A percentile compares a stretch with the other conserved stretches of the same genome.
These are phyloP conservation scores for Tangara arthus DNA, from an alignment of 2,797 vertebrate genomes.

Conservation along the genomic window DNA sequence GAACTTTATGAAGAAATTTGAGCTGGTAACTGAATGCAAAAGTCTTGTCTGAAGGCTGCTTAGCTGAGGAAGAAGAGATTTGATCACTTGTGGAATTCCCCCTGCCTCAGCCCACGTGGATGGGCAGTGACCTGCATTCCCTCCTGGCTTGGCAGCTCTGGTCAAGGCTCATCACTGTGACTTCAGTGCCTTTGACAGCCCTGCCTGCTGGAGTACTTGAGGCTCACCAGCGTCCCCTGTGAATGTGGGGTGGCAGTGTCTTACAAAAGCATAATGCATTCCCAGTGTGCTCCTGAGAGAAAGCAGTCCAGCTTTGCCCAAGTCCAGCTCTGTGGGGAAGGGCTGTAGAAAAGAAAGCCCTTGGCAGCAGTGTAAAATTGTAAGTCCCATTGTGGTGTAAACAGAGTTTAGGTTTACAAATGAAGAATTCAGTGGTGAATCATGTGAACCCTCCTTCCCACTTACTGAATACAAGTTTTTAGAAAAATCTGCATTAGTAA, in stretches of 20 bases:
- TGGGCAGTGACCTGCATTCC: background rate
- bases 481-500: background rate
- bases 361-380: fast-evolving
- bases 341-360: background rate
- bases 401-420: background rate
- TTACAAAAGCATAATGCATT: background rate
- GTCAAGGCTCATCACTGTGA: fast-evolving
- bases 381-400: background rate
- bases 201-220: background rate
- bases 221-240: background rate
- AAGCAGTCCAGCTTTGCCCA: background rate
- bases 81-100: background rate
- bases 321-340: background rate
- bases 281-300: background rate
- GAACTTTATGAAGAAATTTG: background rate
- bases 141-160: background rate
- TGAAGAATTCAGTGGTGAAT: background rate
- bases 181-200: background rate
- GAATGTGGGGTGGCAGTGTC: background rate
- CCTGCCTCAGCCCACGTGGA: background rate
- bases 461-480: background rate
- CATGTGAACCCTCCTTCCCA: background rate
- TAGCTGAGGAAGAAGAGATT: background rate
- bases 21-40: background rate
- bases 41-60: background rate